Evolutionary conservation across 1,140 invertebrate species (phyloP), one percentile per base, ranked within the genome.

Genomic region (Solenopsis fugax): DNA sequence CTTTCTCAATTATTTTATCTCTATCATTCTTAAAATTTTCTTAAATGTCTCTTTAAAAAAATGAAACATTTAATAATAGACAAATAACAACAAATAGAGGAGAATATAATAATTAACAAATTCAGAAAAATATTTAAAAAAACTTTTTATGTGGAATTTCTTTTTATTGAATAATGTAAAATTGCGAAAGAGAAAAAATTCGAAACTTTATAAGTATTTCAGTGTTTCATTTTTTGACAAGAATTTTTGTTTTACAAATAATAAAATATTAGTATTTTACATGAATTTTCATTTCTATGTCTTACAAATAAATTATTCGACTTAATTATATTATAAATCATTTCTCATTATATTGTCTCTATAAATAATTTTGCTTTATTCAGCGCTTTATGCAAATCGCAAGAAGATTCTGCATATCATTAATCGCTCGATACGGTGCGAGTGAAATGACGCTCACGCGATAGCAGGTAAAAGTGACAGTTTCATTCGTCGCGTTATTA

Each of bases 401-500:
- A 21, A 41, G 4, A 80, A 80, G 50, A 12, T 41, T 18, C 4
- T 37, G 10, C 45, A 29, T n/a, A 34, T 56, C 10, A 45, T 60
- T 60, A 24, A 67, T 67, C n/a, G 18, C 16, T 41, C 37, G 41
- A 48, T 81, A 24, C 37, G 12, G 12, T 24, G 18, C 9, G 13
- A 73, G 41, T 84, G 9, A 73, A 84, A 84, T 75, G 29, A 45
- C 2, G 41, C 45, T 58, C 16, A 13, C 64, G 10, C 62, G 48
- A 54, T 54, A 41, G 12, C 2, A 50, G 5, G 18, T 60, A 50
- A 84, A 84, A 84, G 56, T 84, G 69, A 82, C 67, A 82, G 80
- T 82, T 48, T 0, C 29, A 41, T 84, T 73, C n/a, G 10, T 77
- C 13, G n/a, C 56, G 56, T 48, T 86, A n/a, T 86, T 90, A 64